A percentile compares a stretch with the other conserved stretches of the same genome.
Evolutionary conservation across 1,140 invertebrate genomes (phyloP).

Genomic region (Drosophila auraria): DNA sequence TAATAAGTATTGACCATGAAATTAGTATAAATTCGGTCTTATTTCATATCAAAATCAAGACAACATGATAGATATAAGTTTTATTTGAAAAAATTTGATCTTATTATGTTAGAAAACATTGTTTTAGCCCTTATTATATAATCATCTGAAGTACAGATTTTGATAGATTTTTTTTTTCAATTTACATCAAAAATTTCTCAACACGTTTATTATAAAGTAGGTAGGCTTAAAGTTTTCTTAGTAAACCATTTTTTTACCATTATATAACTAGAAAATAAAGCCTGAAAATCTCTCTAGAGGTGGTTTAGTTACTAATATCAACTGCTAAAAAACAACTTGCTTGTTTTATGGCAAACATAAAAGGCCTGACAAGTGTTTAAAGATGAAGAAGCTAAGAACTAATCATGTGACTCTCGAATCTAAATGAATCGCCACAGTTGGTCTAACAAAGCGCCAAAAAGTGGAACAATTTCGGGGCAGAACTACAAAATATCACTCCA

Average conservation of each 20-base stretch:
- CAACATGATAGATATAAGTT: no score
- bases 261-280: not conserved
- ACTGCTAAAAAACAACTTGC: not conserved
- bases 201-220: no score
- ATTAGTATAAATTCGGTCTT: no score
- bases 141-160: no score
- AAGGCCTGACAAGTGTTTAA: constrained; percentile 2
- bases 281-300: not conserved
- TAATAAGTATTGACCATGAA: no score
- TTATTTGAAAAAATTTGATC: no score
- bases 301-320: not conserved
- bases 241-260: not conserved
- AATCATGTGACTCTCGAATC: not conserved
- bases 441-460: not conserved
- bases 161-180: no score
- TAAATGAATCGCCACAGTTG: constrained; percentile 4
- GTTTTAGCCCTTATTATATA: no score
- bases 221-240: no score
- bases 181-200: no score
- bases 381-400: not conserved
- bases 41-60: no score
- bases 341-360: not conserved
- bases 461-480: not conserved
- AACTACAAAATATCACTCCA: not conserved
- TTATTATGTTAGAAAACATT: no score